Evolutionary conservation across 2,888 invertebrate genomes (phyloP), one percentile per base, ranked within the genome.

Genomic region (Drosophila dives): DNA sequence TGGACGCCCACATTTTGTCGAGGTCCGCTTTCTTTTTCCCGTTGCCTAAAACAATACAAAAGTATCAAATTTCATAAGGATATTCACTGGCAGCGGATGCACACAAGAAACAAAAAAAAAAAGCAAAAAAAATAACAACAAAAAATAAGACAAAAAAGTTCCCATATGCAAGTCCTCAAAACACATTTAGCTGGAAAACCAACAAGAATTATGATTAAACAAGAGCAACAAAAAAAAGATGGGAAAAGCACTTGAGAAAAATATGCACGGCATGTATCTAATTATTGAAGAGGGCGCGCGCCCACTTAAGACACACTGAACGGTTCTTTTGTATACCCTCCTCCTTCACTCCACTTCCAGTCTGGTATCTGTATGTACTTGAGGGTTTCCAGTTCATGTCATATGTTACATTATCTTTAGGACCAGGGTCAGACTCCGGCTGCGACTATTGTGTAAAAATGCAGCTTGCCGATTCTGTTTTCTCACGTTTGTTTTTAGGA

Each of bases 61-160:
- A 81, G 77, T 86, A 81, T 86, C 89, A 29, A 73, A 77, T 86
- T 75, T 86, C 86, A 86, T 90, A 86, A 81, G 86, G 86, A 90
- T 76, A 77, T 75, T 32, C 62, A 60, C 53, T 56, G 45, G 40
- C 75, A 75, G 75, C 77, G 75, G 75, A 77, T 75, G 75, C 75
- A 49, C 40, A 23, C 45, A 67, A 26, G 48, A 50, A 54, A 10
- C 26, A 26, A 17, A 29, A 26, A 54, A 20, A 4, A 5, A n/a
- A 1, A n/a, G n/a, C n/a, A 20, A 11, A 10, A 58, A 23, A 38
- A 15, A 15, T 5, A 53, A 36, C 20, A 63, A 34, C 36, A 29
- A 50, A 53, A 38, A 23, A 23, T 7, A 53, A 33, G 32, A 32
- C 42, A 53, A 68, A 42, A 72, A 72, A 77, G 78, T 89, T 85